Evolutionary conservation across 2,113 vertebrate species (phyloP), one percentile per base, ranked within the genome.

Genomic region (Ibidorhyncha struthersii): DNA sequence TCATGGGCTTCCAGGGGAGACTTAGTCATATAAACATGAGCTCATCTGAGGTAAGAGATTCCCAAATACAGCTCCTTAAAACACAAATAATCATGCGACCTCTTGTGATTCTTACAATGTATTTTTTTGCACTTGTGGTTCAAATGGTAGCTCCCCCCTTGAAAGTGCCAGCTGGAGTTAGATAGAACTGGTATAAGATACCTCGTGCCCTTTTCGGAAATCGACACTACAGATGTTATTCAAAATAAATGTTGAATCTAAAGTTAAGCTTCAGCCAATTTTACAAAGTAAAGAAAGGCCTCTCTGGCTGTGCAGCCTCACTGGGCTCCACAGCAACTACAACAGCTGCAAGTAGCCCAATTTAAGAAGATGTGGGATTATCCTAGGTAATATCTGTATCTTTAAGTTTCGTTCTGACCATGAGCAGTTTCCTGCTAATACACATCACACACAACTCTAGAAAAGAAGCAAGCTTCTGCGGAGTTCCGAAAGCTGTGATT

Each of bases 11-110:
- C 92, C 73, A 89, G 52, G 65, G 69, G 38, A 89, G 56, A 84
- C 47, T 93, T 82, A 89, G 65, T 89, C 87, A 65, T 61, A 91
- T 15, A 86, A 92, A 86, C 83, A 79, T 49, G 77, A 95, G 83
- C 72, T 93, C 63, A 86, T 86, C 49, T 78, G 69, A 89, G 77
- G 69, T 63, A 90, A 88, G 59, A 93, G 79, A 47, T 73, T 67
- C 94, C 89, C 76, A 92, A 86, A 80, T 13, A 25, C 32, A 43
- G 53, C 66, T 83, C 59, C 86, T 80, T 71, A 22, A 63, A 92
- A 86, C 72, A 78, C 59, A 77, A 95, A 55, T 43, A 63, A 93
- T n/a, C 74, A 49, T 40, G 73, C 13, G 6, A 71, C 59, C 38
- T 86, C 72, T 78, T 38, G 59, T 49, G 77, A n/a, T 43, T 74